Base-by-base conservation (phyloP, 2,888 invertebrate genomes). In the Spilarctia lutea region DNA sequence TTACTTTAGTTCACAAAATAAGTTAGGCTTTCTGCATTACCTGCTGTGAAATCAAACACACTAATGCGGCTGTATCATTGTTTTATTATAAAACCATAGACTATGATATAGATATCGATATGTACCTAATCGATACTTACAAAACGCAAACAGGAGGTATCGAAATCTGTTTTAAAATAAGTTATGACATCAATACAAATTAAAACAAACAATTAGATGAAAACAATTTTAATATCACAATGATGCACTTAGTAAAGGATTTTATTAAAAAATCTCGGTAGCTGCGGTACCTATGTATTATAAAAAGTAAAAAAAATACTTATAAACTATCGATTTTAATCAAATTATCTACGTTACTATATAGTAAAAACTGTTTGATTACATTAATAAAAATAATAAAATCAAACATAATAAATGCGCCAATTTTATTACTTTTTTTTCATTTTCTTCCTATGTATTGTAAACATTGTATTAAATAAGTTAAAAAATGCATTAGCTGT, bases 151-250 rank as follows among this genome's bases (percentile, higher is more conserved):
- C 87, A 84, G 80, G 84, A 83, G 85, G 80, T 85, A 83, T 75
- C 78, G 75, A 82, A 81, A 79, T 77, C 76, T 68, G 79, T 79
- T 82, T 83, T 81, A 79, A 83, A 88, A 88, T 85, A 86, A 85
- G 86, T 76, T 74, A 75, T 85, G 79, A 85, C 82, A 84, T 82
- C 82, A 83, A 79, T 75, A 30, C 30, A n/a, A 13, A 87, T 89
- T 83, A 81, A 84, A 81, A 87, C 72, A 39, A 85, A 86, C 87
- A 88, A 85, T 87, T 87, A n/a, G 20, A 77, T 42, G 87, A 90
- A 92, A 92, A 89, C 90, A 91, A 60, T 63, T 70, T 20, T 45
- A 84, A 86, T 93, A 94, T 94, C 94, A 94, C 94, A 94, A 90
- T 90, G 87, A 84, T 90, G 89, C 88, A 90, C 88, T 89, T 87